Evolutionary conservation across 2,113 vertebrate genomes (phyloP), one percentile per base, ranked within the genome.

Genomic region (Gavia stellata): DNA sequence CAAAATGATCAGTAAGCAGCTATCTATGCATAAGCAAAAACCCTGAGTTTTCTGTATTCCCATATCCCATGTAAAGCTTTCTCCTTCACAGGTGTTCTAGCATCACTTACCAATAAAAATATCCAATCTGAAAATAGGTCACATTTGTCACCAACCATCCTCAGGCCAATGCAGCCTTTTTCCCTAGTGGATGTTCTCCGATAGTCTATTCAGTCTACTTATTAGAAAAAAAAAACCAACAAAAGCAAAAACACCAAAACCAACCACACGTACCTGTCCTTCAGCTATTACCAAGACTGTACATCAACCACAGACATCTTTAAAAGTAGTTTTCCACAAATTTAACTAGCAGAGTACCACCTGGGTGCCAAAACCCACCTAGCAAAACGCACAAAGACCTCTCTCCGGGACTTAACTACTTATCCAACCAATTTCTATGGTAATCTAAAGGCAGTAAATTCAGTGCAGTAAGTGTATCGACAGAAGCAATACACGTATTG

Each of bases 11-110:
- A 55, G 9, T 13, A 74, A 34, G 40, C 66, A 92, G 50, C 17
- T 52, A 70, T 21, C 65, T 81, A 10, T 23, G 38, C 70, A 78
- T 34, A 90, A 78, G 77, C 81, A 97, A 97, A 98, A 96, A 62
- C 34, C 55, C 85, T 70, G 87, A 78, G 94, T 29, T 67, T 73
- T 65, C 2, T 31, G 33, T 59, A 82, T 33, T 29, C 5, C 14
- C 10, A 23, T 42, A 71, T 44, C 19, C 26, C 23, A 79, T 6
- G 17, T 15, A 74, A 70, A 94, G 34, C 31, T 71, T 62, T 62
- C 73, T 65, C 73, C 47, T 94, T 89, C 81, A 50, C 78, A 92
- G 53, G 53, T 92, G 74, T 53, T 70, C 25, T 26, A 62, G 13
- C 45, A 77, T 25, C 58, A 29, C 87, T 65, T 55, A 68, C 20